These are phyloP conservation scores for Cheirogaleus major DNA, from an alignment of 2,797 vertebrate genomes.

Conservation along the genomic window DNA sequence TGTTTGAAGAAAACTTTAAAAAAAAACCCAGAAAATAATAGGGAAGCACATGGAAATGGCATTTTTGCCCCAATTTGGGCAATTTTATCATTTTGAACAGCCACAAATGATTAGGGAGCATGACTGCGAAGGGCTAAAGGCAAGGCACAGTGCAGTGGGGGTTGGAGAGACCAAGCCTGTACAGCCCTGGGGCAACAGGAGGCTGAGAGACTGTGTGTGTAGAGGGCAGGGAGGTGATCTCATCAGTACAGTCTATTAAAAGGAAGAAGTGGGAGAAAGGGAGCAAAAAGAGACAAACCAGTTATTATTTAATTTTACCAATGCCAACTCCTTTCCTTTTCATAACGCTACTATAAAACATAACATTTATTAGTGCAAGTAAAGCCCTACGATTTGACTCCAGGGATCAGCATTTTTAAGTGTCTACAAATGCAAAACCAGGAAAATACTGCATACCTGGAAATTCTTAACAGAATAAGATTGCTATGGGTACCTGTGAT, in stretches of 20 bases:
- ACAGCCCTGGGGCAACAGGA: neutral
- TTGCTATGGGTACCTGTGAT: neutral
- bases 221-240: neutral
- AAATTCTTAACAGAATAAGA: constrained; percentile 26
- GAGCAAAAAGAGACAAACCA: neutral
- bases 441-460: neutral
- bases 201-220: neutral
- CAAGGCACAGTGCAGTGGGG: too few species aligned
- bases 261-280: neutral
- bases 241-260: neutral
- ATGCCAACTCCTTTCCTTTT: neutral
- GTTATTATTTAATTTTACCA: neutral
- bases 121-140: neutral
- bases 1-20: neutral
- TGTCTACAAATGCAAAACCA: neutral
- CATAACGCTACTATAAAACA: neutral
- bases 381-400: neutral
- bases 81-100: constrained; percentile 20
- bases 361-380: neutral
- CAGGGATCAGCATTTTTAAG: neutral
- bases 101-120: neutral
- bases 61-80: neutral
- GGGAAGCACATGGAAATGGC: neutral
- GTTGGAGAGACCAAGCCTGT: neutral
- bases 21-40: neutral